Base-by-base conservation (phyloP, 2,113 vertebrate genomes). In the Coryphaenoides rupestris region DNA sequence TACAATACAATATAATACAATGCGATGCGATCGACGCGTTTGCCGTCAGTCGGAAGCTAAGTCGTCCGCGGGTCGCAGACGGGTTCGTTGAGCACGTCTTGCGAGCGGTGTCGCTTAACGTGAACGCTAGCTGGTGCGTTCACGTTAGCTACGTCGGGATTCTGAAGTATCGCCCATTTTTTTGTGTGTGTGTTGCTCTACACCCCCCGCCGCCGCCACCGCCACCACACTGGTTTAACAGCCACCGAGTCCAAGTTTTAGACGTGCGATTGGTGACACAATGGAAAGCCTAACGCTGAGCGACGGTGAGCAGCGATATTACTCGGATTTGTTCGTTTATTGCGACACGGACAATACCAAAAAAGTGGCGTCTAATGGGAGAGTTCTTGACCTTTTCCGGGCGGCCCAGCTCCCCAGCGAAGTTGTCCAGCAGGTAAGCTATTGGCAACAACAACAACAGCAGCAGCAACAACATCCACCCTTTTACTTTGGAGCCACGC, bases 261-360 rank as follows among this genome's bases (percentile, higher is more conserved):
- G 69, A 58, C 33, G 9, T 40, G 9, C 53, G 58, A 50, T 54
- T 68, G 68, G 77, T 73, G 61, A 75, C 60, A 89, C 73, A 61
- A 98, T 98, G 96, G 96, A 98, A 88, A 95, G 94, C 87, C 90
- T 96, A 81, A 95, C 95, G 83, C 83, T 98, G 82, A 98, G 87
- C 79, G 96, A 98, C 67, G 90, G 93, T 68, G 96, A 98, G 90
- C 95, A 98, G 91, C 96, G 95, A 79, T 98, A 96, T 75, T 98
- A 97, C 83, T 96, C 95, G 82, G 96, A 98, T 62, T 87, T 98
- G 81, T 98, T 98, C 90, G 86, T 92, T 33, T 97, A 96, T 91
- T 98, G 96, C 92, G 96, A 98, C 91, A 95, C 94, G 75, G 96
- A 98, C 83, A 95, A 94, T 91, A 94, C 95, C 76, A 96, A 98